phyloP scores from a whole-genome alignment of 2,113 vertebrate species.

The Carollia perspicillata region DNA sequence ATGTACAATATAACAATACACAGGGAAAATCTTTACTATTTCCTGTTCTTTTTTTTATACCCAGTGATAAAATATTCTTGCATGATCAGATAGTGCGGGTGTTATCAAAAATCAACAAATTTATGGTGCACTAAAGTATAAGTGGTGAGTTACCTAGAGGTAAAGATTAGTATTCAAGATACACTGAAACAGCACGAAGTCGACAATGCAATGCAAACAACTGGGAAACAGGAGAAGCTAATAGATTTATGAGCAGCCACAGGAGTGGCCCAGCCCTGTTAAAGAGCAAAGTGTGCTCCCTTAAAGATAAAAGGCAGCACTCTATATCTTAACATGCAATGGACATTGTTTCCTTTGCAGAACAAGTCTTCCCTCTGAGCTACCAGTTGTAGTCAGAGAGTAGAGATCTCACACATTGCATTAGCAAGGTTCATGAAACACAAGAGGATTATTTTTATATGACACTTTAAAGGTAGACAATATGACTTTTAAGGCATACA shows the following conservation, averaged over 20 bases:
- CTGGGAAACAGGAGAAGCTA: neutral
- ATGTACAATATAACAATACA: neutral
- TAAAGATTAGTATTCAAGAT: neutral
- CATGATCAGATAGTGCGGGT: neutral
- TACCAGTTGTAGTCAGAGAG: neutral
- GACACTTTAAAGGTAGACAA: neutral
- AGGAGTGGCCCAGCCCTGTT: too few species aligned
- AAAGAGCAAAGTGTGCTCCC: neutral
- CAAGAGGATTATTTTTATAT: neutral
- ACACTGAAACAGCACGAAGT: neutral
- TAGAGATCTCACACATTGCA: neutral
- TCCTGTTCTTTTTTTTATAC: neutral
- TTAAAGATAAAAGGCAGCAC: neutral
- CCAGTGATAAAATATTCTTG: neutral
- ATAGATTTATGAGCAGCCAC: neutral
- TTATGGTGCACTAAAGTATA: neutral
- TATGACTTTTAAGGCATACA: neutral
- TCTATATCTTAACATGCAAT: neutral
- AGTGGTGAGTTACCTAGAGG: neutral
- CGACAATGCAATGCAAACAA: neutral
- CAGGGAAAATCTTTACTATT: neutral
- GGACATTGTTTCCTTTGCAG: neutral
- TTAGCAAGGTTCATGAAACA: neutral
- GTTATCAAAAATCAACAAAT: neutral
- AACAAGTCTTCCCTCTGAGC: neutral